Conservation (phyloP, 2,888 invertebrate genomes). For the Synergus itoensis region DNA sequence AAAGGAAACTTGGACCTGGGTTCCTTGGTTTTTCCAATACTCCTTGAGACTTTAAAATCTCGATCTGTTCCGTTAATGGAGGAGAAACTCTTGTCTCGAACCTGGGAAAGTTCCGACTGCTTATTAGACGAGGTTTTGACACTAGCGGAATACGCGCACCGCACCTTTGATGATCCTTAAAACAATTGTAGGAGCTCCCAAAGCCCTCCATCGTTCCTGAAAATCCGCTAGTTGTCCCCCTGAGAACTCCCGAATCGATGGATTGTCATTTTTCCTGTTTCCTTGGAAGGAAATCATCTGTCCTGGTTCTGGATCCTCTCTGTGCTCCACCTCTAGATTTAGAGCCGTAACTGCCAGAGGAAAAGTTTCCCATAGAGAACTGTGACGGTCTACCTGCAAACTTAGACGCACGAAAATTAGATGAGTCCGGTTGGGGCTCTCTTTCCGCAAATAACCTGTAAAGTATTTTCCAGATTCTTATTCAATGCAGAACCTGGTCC, state of each 20-base stretch:
- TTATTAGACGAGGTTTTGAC: too few species aligned
- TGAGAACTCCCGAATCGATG: constrained; percentile 3
- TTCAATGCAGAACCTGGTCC: too few species aligned
- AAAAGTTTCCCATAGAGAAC: too few species aligned
- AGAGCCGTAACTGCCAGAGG: not conserved
- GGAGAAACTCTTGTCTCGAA: too few species aligned
- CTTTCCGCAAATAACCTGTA: not conserved
- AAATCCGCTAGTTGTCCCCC: constrained; percentile 40
- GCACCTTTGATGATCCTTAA: constrained; percentile 46
- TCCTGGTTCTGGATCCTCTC: constrained; percentile 25
- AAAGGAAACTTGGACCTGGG: constrained; percentile 45
- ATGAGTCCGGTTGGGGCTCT: accelerated
- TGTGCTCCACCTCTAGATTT: not conserved
- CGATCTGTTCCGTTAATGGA: too few species aligned
- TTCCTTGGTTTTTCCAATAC: constrained; percentile 21
- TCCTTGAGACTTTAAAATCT: too few species aligned
- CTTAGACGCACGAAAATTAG: too few species aligned
- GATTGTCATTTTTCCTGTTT: constrained; percentile 44
- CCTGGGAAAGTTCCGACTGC: too few species aligned
- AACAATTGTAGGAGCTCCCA: constrained; percentile 44
- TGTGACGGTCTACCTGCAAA: too few species aligned
- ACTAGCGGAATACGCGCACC: constrained; percentile 19
- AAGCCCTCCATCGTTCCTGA: constrained; percentile 53
- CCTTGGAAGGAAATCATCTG: constrained; percentile 45
- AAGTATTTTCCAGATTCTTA: too few species aligned